Base-by-base conservation (phyloP, 2,797 vertebrate genomes). In the Rhinophrynus dorsalis region DNA sequence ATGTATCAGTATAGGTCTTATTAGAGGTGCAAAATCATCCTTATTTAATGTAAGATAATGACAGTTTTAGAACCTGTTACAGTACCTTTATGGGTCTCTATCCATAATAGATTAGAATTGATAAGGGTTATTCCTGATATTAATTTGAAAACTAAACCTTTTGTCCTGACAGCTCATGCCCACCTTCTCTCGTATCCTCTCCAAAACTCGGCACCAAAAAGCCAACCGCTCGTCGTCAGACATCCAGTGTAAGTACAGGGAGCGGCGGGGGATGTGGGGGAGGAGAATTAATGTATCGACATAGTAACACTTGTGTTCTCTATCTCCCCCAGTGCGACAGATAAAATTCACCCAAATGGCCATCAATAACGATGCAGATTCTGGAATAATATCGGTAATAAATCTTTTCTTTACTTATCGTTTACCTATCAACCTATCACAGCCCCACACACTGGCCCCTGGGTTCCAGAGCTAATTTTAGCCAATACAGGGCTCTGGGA, bases 121-220 rank as follows among this genome's bases (percentile, higher is more conserved):
- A n/a, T n/a, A n/a, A n/a, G n/a, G n/a, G n/a, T n/a, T n/a, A n/a
- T n/a, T n/a, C n/a, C n/a, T n/a, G n/a, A n/a, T n/a, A n/a, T n/a
- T n/a, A n/a, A n/a, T n/a, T n/a, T n/a, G n/a, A n/a, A n/a, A n/a
- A n/a, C n/a, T n/a, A n/a, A n/a, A 21, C 15, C 6, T 60, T 7
- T 9, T 45, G 2, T 35, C n/a, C 8, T 18, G 5, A 27, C 59
- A 92, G 90, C 11, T 67, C 12, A 48, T 78, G 2, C 85, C 89
- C 2, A 84, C 83, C 1, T 84, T 92, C 21, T 80, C 96, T 2
- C 90, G 83, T 68, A 96, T 97, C 74, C 89, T 87, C 72, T 96
- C 95, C 0, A 92, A 93, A 30, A 94, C 92, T 80, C 87, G 89
- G 74, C 88, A 92, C 82, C 89, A 85, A 55, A 82, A 79, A 2